A percentile compares a stretch with the other conserved stretches of the same genome.
phyloP scores from a whole-genome alignment of 2,888 invertebrate species.

The Onchidella celtica region DNA sequence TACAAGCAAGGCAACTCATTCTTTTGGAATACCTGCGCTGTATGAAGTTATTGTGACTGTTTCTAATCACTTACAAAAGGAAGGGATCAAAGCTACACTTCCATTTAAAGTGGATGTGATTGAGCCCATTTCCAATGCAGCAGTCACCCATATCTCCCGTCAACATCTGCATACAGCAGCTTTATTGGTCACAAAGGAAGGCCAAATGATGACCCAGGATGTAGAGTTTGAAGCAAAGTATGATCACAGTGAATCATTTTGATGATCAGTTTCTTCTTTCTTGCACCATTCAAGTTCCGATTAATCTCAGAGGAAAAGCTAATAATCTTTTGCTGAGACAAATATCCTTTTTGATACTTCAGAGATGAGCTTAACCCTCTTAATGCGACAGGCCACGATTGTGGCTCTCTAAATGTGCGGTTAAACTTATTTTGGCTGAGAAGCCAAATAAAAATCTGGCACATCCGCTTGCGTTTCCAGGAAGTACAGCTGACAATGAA shows the following conservation, averaged over 20 bases:
- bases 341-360: too few relatives aligned
- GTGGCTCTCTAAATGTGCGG: too few relatives aligned
- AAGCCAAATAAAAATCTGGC: too few relatives aligned
- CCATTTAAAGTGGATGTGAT: slow-evolving; percentile 65
- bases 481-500: too few relatives aligned
- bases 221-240: slow-evolving; percentile 62
- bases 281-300: too few relatives aligned
- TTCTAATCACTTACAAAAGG: slow-evolving; percentile 62
- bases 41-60: slow-evolving; percentile 66
- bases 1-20: slow-evolving; percentile 63
- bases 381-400: too few relatives aligned
- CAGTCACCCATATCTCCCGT: slow-evolving; percentile 47
- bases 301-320: too few relatives aligned
- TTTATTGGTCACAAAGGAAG: not conserved
- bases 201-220: slow-evolving; percentile 47
- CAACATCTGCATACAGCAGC: slow-evolving; percentile 19
- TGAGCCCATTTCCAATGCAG: slow-evolving; percentile 61
- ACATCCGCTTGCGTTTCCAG: too few relatives aligned
- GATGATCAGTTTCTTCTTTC: too few relatives aligned
- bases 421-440: too few relatives aligned
- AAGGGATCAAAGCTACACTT: slow-evolving; percentile 60
- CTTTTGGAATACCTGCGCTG: slow-evolving; percentile 58
- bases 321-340: too few relatives aligned
- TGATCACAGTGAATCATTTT: slow-evolving; percentile 21
- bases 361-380: too few relatives aligned